Conservation (phyloP, 2,797 vertebrate genomes). For the Sebastolobus alascanus region DNA sequence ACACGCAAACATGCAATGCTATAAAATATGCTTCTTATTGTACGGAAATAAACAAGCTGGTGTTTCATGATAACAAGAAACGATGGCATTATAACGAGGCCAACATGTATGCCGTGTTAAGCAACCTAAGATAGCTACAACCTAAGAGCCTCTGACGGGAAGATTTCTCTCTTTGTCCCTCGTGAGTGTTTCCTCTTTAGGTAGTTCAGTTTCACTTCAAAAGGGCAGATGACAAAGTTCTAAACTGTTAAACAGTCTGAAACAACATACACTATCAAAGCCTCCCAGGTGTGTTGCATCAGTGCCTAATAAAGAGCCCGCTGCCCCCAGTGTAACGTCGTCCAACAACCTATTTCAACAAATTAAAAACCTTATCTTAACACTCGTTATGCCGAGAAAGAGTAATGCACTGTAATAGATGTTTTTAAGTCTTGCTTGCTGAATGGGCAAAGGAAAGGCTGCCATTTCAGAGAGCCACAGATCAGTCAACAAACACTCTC, state of each 20-base stretch:
- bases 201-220: not conserved
- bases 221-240: not conserved
- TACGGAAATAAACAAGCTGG: not conserved
- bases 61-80: not conserved
- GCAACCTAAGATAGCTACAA: not conserved
- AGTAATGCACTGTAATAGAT: slow-evolving; percentile 2
- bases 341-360: not conserved
- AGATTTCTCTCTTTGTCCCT: not conserved
- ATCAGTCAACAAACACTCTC: slow-evolving; percentile 55
- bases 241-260: not conserved
- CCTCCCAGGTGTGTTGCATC: not conserved
- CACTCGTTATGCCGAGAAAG: not conserved
- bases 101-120: not conserved
- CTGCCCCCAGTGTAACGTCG: not conserved
- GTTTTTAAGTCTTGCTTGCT: slow-evolving; percentile 9
- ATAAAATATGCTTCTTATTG: not conserved
- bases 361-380: not conserved
- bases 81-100: not conserved
- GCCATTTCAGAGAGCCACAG: slow-evolving; percentile 44
- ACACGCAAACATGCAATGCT: not conserved
- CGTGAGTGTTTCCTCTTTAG: not conserved
- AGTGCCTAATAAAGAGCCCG: not conserved
- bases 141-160: not conserved
- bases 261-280: slow-evolving; percentile 2
- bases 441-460: slow-evolving; percentile 23